These are phyloP conservation scores for Karalla daura DNA, from an alignment of 2,797 vertebrate species.

Conservation along the genomic window DNA sequence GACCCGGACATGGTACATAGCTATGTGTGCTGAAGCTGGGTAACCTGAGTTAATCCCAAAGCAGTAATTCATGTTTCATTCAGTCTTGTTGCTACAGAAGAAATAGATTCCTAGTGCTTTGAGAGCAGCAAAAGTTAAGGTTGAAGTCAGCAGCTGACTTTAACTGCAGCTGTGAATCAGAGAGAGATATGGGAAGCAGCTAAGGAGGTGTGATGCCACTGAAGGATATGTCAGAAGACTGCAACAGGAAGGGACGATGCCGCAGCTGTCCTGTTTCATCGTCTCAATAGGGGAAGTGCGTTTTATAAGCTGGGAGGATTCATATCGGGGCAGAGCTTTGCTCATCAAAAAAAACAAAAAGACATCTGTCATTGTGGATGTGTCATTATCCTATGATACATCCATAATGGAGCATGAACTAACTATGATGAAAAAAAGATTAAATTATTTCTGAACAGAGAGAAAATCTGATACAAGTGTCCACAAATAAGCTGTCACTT, in stretches of 20 bases:
- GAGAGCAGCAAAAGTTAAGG: too few species aligned
- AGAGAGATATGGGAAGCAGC: not conserved
- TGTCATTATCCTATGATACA: too few species aligned
- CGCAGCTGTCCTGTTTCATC: not conserved
- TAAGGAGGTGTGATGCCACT: not conserved
- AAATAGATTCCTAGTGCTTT: not conserved
- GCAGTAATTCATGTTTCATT: not conserved
- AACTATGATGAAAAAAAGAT: too few species aligned
- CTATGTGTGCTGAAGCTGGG: not conserved
- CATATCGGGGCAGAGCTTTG: not conserved
- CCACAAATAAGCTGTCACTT: not conserved
- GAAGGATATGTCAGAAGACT: not conserved
- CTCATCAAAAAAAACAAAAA: too few species aligned
- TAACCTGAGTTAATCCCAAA: not conserved
- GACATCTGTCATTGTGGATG: too few species aligned
- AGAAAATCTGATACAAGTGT: not conserved
- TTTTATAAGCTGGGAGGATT: not conserved
- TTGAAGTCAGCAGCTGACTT: not conserved
- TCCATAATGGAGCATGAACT: too few species aligned
- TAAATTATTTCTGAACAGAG: too few species aligned
- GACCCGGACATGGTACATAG: not conserved
- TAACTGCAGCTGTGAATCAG: not conserved
- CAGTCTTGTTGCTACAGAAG: not conserved
- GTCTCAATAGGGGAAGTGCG: not conserved
- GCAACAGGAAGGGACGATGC: not conserved